Conservation (phyloP, 92 coral and sea anemone genomes). For the Porites divaricata region DNA sequence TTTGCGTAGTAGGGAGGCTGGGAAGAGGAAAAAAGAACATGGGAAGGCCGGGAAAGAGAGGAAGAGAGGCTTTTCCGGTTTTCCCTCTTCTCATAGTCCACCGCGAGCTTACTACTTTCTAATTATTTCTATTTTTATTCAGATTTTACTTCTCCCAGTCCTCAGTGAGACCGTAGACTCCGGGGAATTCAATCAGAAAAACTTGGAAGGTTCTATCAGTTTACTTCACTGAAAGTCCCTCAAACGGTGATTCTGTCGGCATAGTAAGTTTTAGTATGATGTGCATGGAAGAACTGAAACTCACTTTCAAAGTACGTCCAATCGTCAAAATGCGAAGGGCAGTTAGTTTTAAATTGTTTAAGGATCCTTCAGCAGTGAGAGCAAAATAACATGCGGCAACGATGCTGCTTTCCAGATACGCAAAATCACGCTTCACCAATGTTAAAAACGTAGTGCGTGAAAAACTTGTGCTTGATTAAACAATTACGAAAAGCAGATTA, state of each 20-base stretch:
- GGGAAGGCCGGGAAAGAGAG: no score
- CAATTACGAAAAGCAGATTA: not conserved
- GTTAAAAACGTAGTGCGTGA: not conserved
- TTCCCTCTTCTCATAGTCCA: no score
- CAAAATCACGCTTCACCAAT: not conserved
- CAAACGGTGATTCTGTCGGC: not conserved
- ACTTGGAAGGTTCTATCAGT: no score
- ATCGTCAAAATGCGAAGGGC: not conserved
- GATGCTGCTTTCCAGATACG: not conserved
- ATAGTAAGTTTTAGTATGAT: not conserved
- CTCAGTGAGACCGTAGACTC: no score
- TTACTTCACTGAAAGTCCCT: not conserved
- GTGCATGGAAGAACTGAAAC: not conserved
- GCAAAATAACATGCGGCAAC: not conserved
- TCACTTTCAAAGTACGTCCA: not conserved
- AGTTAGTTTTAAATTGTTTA: not conserved
- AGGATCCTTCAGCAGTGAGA: not conserved
- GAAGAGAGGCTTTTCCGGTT: no score
- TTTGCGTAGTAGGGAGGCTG: no score
- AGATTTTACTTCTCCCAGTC: no score
- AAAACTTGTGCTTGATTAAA: not conserved
- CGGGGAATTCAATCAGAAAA: no score
- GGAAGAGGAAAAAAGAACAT: no score
- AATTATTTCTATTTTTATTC: no score
- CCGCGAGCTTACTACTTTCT: no score